Percentiles rank a stretch among this genome's conserved stretches.
Conservation (phyloP, 2,113 vertebrate genomes). For the Hemibagrus wyckioides region DNA sequence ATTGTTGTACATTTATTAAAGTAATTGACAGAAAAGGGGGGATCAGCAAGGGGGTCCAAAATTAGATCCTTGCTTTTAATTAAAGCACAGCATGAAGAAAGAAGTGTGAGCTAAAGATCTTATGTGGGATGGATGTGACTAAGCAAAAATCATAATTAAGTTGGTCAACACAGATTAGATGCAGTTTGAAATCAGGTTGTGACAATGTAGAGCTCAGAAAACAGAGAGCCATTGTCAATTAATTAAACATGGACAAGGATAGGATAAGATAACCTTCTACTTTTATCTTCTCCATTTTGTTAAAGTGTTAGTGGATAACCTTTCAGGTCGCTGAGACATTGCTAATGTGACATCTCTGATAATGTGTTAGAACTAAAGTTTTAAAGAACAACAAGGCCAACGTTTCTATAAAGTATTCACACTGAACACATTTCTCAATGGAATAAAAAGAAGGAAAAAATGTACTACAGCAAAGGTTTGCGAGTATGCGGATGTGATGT, state of each 20-base stretch:
- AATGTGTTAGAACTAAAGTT: not conserved
- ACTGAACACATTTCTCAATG: not conserved
- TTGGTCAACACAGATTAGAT: not conserved
- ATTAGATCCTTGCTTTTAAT: not conserved
- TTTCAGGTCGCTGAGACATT: not conserved
- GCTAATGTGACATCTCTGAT: not conserved
- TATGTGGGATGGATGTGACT: not conserved
- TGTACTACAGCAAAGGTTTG: not conserved
- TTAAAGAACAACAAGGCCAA: not conserved
- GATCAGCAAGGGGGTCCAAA: not conserved
- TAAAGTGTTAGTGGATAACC: not conserved
- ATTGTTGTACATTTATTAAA: not conserved
- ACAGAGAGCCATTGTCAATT: not conserved
- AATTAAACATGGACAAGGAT: not conserved
- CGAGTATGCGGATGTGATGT: not conserved
- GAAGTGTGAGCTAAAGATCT: not conserved
- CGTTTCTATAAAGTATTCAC: not conserved
- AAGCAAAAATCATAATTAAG: not conserved
- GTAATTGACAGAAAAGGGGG: not conserved
- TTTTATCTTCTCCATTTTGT: not conserved
- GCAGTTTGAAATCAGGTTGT: not conserved
- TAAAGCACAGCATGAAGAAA: not conserved
- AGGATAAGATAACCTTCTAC: not conserved
- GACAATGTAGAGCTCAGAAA: not conserved
- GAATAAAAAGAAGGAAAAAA: not conserved